These are phyloP conservation scores for Lissocephala sabroskyi DNA, from an alignment of 2,888 invertebrate genomes.

Conservation along the genomic window DNA sequence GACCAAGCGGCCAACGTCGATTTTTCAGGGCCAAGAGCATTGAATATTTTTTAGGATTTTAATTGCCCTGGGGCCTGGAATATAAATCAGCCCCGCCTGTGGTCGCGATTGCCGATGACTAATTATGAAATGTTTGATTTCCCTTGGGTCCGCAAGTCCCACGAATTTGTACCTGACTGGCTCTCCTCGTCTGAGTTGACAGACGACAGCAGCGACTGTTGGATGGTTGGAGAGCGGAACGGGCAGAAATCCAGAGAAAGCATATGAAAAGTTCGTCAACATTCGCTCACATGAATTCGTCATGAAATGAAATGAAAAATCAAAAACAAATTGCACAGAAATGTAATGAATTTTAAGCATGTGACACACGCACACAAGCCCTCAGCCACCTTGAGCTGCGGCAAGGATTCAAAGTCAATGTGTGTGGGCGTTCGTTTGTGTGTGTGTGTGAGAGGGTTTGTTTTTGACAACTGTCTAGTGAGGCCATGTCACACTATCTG, in stretches of 20 bases:
- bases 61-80: conserved; percentile 56
- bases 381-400: conserved; percentile 13
- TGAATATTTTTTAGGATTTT: no score
- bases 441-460: conserved; percentile 28
- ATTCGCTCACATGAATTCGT: conserved; percentile 7
- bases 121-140: conserved; percentile 71
- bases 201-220: no score
- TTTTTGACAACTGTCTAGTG: conserved; percentile 58
- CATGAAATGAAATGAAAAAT: conserved; percentile 59
- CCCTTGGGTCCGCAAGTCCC: conserved; percentile 55
- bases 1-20: no score
- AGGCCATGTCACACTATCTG: conserved; percentile 56
- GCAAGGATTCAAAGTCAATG: not conserved
- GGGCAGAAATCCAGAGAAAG: no score
- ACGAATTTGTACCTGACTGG: conserved; percentile 37
- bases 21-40: no score
- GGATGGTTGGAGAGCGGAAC: no score
- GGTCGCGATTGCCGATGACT: conserved; percentile 54
- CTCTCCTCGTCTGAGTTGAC: no score
- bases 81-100: conserved; percentile 35
- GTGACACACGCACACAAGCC: conserved; percentile 38
- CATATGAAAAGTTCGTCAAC: not conserved
- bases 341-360: conserved; percentile 62
- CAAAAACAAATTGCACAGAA: conserved; percentile 59
- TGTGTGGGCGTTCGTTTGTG: conserved; percentile 11